Conservation (phyloP, 2,113 vertebrate species). For the Lagopus muta region DNA sequence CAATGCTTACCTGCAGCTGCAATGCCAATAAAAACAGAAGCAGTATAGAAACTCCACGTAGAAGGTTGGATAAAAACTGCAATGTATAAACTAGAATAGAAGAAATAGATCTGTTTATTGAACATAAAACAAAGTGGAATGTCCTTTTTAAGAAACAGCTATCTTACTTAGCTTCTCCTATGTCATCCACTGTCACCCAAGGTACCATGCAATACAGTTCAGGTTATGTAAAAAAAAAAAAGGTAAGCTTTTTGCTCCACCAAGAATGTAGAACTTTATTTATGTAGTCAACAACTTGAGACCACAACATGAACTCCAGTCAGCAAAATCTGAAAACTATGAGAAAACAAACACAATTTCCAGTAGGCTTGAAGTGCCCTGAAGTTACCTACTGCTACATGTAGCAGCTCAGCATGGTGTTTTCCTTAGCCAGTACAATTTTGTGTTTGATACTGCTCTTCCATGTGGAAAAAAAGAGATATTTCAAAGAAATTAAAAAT, state of each 20-base stretch:
- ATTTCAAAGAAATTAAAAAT: neutral
- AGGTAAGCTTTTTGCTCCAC: neutral
- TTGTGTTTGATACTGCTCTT: neutral
- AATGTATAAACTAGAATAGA: conserved; percentile 89
- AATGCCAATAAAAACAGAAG: conserved; percentile 93
- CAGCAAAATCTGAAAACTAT: neutral
- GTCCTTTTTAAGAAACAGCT: neutral
- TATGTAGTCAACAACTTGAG: neutral
- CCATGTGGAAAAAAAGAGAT: neutral
- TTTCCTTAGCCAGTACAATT: neutral
- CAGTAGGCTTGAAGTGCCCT: neutral
- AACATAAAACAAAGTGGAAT: neutral
- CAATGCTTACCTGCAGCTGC: conserved; percentile 92
- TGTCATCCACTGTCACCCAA: neutral
- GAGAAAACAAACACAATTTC: neutral
- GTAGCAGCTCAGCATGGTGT: neutral
- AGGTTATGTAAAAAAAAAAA: neutral
- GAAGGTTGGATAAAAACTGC: conserved; percentile 95
- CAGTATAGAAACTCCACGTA: conserved; percentile 94
- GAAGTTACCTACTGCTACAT: neutral
- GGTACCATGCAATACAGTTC: neutral
- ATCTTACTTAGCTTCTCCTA: neutral
- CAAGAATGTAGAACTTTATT: neutral
- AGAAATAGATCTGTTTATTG: conserved; percentile 65
- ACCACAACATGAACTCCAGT: neutral